These are phyloP conservation scores for Drosophila diplacantha DNA, from an alignment of 2,888 invertebrate species.

Conservation along the genomic window DNA sequence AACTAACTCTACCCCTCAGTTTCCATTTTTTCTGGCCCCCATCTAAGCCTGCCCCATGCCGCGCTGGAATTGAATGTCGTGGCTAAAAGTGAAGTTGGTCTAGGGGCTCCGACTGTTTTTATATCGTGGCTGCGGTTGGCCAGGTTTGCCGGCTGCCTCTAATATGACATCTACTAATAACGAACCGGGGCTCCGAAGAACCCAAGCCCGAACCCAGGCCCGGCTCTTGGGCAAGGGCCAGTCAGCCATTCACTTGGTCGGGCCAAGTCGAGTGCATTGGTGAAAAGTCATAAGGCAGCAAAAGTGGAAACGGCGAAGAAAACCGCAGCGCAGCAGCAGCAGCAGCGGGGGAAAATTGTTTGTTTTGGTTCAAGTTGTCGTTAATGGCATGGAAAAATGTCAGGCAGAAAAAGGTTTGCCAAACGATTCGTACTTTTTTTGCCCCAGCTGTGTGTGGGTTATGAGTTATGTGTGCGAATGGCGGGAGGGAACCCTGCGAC, in stretches of 20 bases:
- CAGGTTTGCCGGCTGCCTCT: constrained; percentile 43
- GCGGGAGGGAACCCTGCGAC: constrained; percentile 23
- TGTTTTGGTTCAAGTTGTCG: constrained; percentile 47
- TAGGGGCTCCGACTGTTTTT: constrained; percentile 34
- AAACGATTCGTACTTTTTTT: constrained; percentile 31
- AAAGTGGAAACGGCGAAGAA: constrained; percentile 24
- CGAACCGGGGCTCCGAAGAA: constrained; percentile 35
- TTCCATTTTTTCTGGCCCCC: constrained; percentile 12
- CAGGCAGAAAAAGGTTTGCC: constrained; percentile 46
- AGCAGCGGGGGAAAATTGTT: constrained; percentile 43
- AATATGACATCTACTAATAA: constrained; percentile 69
- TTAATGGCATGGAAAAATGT: constrained; percentile 68
- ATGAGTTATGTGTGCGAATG: constrained; percentile 38
- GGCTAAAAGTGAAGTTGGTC: constrained; percentile 56
- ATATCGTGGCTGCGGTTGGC: constrained; percentile 25
- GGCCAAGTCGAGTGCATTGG: constrained; percentile 67
- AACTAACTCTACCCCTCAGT: neutral
- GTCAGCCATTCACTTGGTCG: constrained; percentile 57
- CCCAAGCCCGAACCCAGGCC: constrained; percentile 4
- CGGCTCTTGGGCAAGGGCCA: constrained; percentile 21
- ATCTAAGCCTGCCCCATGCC: constrained; percentile 49
- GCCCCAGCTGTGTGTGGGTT: constrained; percentile 22
- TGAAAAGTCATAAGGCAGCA: constrained; percentile 64
- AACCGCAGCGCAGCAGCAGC: constrained; percentile 12
- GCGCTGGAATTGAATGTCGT: constrained; percentile 67